Conservation (phyloP, 2,113 vertebrate genomes). For the Peromyscus polionotus region DNA sequence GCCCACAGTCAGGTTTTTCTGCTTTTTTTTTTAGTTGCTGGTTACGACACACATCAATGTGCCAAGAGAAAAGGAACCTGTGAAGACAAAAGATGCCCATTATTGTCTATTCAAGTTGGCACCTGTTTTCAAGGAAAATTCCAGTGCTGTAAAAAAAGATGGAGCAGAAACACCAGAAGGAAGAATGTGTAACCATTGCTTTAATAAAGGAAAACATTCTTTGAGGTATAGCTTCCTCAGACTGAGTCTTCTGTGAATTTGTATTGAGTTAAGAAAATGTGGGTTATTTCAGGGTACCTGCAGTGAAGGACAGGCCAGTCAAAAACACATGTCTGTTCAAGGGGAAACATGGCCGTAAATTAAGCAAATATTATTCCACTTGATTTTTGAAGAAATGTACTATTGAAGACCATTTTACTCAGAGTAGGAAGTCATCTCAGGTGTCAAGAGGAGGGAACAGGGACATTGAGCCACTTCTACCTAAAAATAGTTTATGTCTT, state of each 20-base stretch:
- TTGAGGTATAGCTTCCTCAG: neutral
- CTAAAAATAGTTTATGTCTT: neutral
- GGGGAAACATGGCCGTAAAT: neutral
- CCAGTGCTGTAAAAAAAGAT: neutral
- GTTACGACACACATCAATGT: neutral
- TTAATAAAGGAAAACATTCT: neutral
- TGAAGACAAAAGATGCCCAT: neutral
- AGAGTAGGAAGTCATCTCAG: neutral
- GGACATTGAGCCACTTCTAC: neutral
- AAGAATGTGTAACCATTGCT: neutral
- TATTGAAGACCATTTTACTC: neutral
- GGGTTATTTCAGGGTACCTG: too few relatives aligned
- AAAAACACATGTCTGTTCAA: neutral
- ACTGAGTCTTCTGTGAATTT: neutral
- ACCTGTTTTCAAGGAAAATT: neutral
- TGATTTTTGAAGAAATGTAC: neutral
- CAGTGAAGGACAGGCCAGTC: neutral
- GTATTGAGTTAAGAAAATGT: neutral
- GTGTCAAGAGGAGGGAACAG: neutral
- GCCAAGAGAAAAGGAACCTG: rapidly evolving
- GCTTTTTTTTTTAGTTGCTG: neutral
- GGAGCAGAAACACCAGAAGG: neutral
- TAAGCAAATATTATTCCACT: neutral
- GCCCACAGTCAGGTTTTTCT: neutral
- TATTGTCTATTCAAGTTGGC: too few relatives aligned